Evolutionary conservation across 23 tunicate genomes (phyloP), one percentile per base, ranked within the genome.

Genomic region (Oikopleura dioica): DNA sequence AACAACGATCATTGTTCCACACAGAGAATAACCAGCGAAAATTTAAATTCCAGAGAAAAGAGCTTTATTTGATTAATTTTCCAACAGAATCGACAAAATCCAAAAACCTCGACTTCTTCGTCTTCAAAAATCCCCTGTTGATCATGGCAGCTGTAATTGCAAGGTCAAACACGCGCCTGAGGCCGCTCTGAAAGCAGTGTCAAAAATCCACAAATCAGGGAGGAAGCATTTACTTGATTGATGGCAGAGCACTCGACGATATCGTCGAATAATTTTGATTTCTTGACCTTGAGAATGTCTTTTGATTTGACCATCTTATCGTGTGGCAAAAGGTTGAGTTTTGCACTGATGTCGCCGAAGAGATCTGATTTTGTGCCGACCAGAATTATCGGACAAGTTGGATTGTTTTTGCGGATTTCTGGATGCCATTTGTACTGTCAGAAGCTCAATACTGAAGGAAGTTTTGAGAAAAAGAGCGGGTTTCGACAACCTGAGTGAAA

Each of bases 381-480:
- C 4, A 63, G 72, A 2, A 63, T 28, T 16, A 63, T 63, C 4
- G 72, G 72, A 63, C 30, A 12, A 5, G 29, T 63, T 16, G 72
- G 33, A 63, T 31, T 12, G 33, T 63, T 21, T 28, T 63, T 63
- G 16, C 72, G 72, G 33, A 63, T 28, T 63, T 63, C 72, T 21
- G 72, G 72, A 31, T 12, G 29, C 72, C 72, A 63, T 63, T 63
- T 63, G n/a, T n/a, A n/a, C n/a, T n/a, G n/a, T n/a, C n/a, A n/a
- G n/a, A n/a, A n/a, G n/a, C n/a, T n/a, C n/a, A n/a, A n/a, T n/a
- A n/a, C n/a, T n/a, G n/a, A n/a, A n/a, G n/a, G n/a, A n/a, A n/a
- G n/a, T n/a, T n/a, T n/a, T n/a, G n/a, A n/a, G n/a, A n/a, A n/a
- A n/a, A n/a, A n/a, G n/a, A n/a, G n/a, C n/a, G n/a, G n/a, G n/a